Evolutionary conservation across 2,113 vertebrate species (phyloP).

Genomic region (Toxotes chatareus): DNA sequence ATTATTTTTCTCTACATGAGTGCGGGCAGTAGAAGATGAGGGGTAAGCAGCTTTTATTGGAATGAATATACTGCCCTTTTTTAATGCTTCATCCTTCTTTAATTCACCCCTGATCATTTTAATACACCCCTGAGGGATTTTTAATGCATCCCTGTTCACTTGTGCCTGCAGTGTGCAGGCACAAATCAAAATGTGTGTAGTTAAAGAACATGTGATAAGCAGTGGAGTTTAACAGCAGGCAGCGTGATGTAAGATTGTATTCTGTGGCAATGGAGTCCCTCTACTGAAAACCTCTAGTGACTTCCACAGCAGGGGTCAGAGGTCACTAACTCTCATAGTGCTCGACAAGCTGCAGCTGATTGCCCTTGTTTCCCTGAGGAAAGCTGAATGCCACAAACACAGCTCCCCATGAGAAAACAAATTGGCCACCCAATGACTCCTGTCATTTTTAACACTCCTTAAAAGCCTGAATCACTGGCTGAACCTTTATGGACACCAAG

Average conservation of each 20-base stretch:
- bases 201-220: constrained; percentile 2
- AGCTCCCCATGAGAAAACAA: constrained; percentile 69
- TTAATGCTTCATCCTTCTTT: neutral
- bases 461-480: constrained; percentile 64
- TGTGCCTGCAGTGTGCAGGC: neutral
- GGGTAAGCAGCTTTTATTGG: neutral
- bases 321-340: constrained; percentile 59
- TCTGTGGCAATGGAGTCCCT: constrained; percentile 3
- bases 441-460: constrained; percentile 72
- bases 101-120: neutral
- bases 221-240: constrained; percentile 9
- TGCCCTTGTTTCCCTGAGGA: constrained; percentile 68
- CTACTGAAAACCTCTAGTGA: constrained; percentile 51
- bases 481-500: constrained; percentile 66
- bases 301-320: constrained; percentile 57
- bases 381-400: constrained; percentile 67
- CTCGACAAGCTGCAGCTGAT: constrained; percentile 68
- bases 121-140: neutral
- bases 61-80: constrained; percentile 10
- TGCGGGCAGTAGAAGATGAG: neutral
- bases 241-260: neutral
- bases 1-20: neutral
- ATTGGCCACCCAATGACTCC: constrained; percentile 68
- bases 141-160: neutral
- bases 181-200: neutral